phyloP scores from a whole-genome alignment of 2,113 vertebrate species.

The Uria lomvia region DNA sequence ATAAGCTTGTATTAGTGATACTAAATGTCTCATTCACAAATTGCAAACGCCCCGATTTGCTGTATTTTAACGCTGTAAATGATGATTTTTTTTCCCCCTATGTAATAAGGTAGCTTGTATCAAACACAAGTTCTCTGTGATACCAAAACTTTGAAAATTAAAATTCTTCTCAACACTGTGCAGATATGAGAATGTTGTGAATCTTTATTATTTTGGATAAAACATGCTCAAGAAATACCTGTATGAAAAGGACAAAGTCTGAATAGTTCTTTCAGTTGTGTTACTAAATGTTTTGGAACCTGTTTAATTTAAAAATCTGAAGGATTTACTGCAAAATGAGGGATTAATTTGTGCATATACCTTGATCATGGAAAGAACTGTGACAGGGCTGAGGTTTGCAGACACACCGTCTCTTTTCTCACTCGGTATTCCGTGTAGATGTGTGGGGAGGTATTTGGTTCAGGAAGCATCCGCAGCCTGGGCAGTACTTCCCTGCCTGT shows the following conservation, averaged over 20 bases:
- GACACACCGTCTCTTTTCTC: background rate
- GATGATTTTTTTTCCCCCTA: accelerated
- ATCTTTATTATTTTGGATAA: background rate
- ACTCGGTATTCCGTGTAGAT: background rate
- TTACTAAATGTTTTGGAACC: background rate
- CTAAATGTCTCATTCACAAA: background rate
- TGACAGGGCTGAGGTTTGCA: background rate
- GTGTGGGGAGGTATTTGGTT: background rate
- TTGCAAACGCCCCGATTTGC: background rate
- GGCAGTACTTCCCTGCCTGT: background rate
- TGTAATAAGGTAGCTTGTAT: background rate
- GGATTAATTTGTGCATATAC: background rate
- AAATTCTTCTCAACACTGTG: background rate
- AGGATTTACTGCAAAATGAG: background rate
- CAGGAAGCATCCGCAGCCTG: background rate
- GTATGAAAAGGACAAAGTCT: background rate
- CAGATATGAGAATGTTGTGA: background rate
- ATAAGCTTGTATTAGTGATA: background rate
- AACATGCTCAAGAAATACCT: background rate
- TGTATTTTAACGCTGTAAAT: background rate
- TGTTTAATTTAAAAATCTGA: background rate
- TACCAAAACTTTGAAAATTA: background rate
- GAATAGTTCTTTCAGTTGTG: background rate
- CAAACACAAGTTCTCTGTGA: background rate
- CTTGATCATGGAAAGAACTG: background rate